Evolutionary conservation across 2,888 invertebrate species (phyloP), one percentile per base, ranked within the genome.

Genomic region (Liopterus haemorrhoidalis): DNA sequence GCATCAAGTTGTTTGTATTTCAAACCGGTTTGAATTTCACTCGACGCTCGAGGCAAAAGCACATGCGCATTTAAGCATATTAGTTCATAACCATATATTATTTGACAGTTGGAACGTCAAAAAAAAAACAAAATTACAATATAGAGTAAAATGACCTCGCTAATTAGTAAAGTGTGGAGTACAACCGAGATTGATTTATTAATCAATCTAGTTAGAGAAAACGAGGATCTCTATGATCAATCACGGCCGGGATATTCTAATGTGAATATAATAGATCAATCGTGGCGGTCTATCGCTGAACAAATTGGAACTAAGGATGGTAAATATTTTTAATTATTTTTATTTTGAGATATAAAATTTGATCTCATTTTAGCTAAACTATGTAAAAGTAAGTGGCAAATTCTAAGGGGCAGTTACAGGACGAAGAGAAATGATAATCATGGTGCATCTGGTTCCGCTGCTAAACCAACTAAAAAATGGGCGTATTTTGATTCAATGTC

Each of bases 111-210:
- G n/a, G n/a, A n/a, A n/a, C n/a, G n/a, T n/a, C n/a, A n/a, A n/a
- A n/a, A n/a, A n/a, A n/a, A n/a, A n/a, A n/a, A n/a, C n/a, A n/a
- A n/a, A n/a, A n/a, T n/a, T n/a, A n/a, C n/a, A n/a, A n/a, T n/a
- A n/a, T n/a, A n/a, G n/a, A n/a, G n/a, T n/a, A n/a, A n/a, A n/a
- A n/a, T n/a, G n/a, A n/a, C n/a, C n/a, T n/a, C n/a, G n/a, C n/a
- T n/a, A n/a, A n/a, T n/a, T n/a, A n/a, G n/a, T n/a, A n/a, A n/a
- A n/a, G n/a, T n/a, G n/a, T n/a, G n/a, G n/a, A n/a, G n/a, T n/a
- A n/a, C n/a, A n/a, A n/a, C n/a, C n/a, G n/a, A 28, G n/a, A 28
- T 28, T 28, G n/a, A 28, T 28, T 28, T 28, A n/a, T 28, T 28
- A 28, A 28, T 28, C 28, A 9, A 28, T 28, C 28, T 28, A n/a